Conservation (phyloP, 2,888 invertebrate genomes). For the Linnaemya vulpina region DNA sequence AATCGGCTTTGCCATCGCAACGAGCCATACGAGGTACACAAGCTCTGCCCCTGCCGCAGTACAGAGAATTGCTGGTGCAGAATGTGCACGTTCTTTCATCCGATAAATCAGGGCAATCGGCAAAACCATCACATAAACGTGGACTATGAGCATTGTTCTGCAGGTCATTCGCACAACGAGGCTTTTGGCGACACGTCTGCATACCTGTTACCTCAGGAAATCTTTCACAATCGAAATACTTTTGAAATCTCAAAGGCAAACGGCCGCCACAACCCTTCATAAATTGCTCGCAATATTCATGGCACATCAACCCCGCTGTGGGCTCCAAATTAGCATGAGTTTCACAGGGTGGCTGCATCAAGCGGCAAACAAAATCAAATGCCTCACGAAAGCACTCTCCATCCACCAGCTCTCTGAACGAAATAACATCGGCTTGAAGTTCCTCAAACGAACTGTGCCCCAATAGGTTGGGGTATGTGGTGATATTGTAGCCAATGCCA, state of each 20-base stretch:
- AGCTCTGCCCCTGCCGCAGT: constrained; percentile 90
- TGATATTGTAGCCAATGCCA: constrained; percentile 89
- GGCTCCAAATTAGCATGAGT: constrained; percentile 85
- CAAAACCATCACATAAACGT: constrained; percentile 92
- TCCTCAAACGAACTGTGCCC: constrained; percentile 86
- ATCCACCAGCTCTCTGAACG: constrained; percentile 93
- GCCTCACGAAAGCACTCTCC: constrained; percentile 94
- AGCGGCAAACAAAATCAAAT: constrained; percentile 94
- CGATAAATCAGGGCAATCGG: constrained; percentile 92
- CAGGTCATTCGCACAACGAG: constrained; percentile 91
- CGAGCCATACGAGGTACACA: constrained; percentile 89
- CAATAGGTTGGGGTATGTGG: constrained; percentile 91
- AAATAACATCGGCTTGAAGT: constrained; percentile 89
- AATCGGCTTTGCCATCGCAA: constrained; percentile 93
- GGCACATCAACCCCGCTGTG: constrained; percentile 84
- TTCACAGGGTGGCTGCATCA: constrained; percentile 92
- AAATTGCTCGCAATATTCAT: constrained; percentile 93
- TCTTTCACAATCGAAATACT: constrained; percentile 89
- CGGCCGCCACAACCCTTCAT: constrained; percentile 92
- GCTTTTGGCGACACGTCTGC: constrained; percentile 90
- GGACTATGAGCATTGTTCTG: constrained; percentile 89
- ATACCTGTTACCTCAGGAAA: constrained; percentile 91
- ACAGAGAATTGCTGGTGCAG: constrained; percentile 88
- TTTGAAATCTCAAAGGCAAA: constrained; percentile 87
- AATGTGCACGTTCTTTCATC: constrained; percentile 92